Percentiles rank a stretch among this genome's conserved stretches.
Evolutionary conservation across 2,888 invertebrate species (phyloP).

Genomic region (Hecatera dysodea): DNA sequence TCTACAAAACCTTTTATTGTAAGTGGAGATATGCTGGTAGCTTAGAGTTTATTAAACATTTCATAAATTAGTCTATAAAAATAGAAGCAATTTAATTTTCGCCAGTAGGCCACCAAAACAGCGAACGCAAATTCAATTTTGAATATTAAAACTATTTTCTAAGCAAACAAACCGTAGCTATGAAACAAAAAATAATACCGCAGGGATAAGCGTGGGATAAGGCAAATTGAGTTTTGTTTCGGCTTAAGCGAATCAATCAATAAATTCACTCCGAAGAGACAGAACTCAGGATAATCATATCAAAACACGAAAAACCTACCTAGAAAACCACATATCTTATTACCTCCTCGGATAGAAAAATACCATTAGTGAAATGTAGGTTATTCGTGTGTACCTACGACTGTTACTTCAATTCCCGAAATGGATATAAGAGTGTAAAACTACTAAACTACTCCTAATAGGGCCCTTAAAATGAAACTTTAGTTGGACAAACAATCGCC

Average conservation of each 20-base stretch:
- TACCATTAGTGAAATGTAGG: background rate
- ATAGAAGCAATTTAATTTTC: slow-evolving; percentile 3
- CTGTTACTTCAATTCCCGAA: background rate
- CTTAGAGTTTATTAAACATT: slow-evolving; percentile 15
- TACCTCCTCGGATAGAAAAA: background rate
- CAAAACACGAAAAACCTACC: slow-evolving; percentile 28
- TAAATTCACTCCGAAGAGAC: slow-evolving; percentile 65
- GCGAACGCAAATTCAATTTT: slow-evolving; percentile 1
- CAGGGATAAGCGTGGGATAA: slow-evolving; percentile 62
- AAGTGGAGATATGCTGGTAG: background rate
- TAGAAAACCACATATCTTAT: no score
- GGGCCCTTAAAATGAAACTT: slow-evolving; percentile 4
- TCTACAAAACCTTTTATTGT: background rate
- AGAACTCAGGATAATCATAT: slow-evolving; percentile 46
- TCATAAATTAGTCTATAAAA: slow-evolving; percentile 2
- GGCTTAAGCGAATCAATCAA: slow-evolving; percentile 68
- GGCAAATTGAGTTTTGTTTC: slow-evolving; percentile 72
- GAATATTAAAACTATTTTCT: slow-evolving; percentile 39
- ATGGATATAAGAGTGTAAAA: slow-evolving; percentile 9
- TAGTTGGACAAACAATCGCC: slow-evolving; percentile 3
- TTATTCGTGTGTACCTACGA: background rate
- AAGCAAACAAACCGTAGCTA: slow-evolving; percentile 31
- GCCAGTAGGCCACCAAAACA: slow-evolving; percentile 2
- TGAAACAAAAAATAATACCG: slow-evolving; percentile 57
- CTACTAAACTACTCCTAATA: slow-evolving; percentile 13